Evolutionary conservation across 2,888 invertebrate genomes (phyloP).

Genomic region (Meliscaeva auricollis): DNA sequence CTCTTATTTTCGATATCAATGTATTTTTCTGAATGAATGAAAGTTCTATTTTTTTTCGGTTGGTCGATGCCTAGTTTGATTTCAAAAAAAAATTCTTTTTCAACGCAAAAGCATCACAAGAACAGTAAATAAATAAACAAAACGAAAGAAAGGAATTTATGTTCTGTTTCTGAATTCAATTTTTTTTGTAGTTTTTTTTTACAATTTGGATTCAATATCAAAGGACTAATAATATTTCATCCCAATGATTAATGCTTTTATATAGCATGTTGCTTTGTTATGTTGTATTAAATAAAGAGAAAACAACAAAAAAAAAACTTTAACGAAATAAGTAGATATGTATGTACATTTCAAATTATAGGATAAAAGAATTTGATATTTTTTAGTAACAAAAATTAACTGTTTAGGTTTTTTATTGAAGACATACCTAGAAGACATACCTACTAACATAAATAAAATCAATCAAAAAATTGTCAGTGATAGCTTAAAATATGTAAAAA

Average conservation of each 20-base stretch:
- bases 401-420: too few relatives aligned
- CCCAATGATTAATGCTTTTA: slow-evolving; percentile 15
- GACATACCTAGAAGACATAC: too few relatives aligned
- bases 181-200: not conserved
- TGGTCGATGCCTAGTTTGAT: not conserved
- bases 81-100: slow-evolving; percentile 45
- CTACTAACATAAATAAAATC: too few relatives aligned
- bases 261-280: not conserved
- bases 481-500: too few relatives aligned
- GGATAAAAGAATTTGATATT: too few relatives aligned
- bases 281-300: not conserved
- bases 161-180: not conserved
- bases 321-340: too few relatives aligned
- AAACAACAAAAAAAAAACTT: too few relatives aligned
- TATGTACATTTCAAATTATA: too few relatives aligned
- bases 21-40: slow-evolving; percentile 59
- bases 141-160: slow-evolving; percentile 2
- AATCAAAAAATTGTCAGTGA: too few relatives aligned
- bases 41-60: slow-evolving; percentile 20
- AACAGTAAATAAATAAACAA: slow-evolving; percentile 42
- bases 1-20: slow-evolving; percentile 19
- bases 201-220: slow-evolving; percentile 38
- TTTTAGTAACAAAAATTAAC: too few relatives aligned
- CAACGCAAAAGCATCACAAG: slow-evolving; percentile 25
- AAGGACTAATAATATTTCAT: slow-evolving; percentile 43